Evolutionary conservation across 1,140 invertebrate genomes (phyloP), one percentile per base, ranked within the genome.

Genomic region (Globodera ellingtonae): DNA sequence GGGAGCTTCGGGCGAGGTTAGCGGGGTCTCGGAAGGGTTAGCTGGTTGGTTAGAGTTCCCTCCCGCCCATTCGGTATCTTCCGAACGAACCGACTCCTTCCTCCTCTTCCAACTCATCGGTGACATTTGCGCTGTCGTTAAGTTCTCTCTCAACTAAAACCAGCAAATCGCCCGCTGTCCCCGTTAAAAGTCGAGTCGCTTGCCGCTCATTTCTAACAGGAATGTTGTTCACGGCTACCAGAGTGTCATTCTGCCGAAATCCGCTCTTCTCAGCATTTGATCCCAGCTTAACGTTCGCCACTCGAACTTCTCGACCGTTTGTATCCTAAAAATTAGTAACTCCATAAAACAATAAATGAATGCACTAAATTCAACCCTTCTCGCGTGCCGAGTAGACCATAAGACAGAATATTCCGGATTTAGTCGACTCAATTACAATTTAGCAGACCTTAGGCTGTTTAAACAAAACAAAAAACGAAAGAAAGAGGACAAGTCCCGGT

Each of bases 161-260:
- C 35, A 83, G 75, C 59, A 87, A 73, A 79, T 87, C 86, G 18
- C 87, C 85, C 21, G 79, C 62, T 13, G 87, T 86, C 13, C 83
- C 80, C 70, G 72, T 80, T 21, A 88, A 77, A 48, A 87, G 80
- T 46, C 83, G 82, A 35, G 70, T 84, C 15, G 86, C 86, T 75
- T 87, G 86, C 46, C 84, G 69, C 75, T 88, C 86, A 65, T 83
- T 86, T 75, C 87, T 59, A 56, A 87, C 81, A 6, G 86, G 82
- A 18, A 88, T 83, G 75, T 87, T 87, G 65, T 87, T 87, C 18
- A 87, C 82, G 13, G 86, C 87, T 15, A 87, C 69, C 7, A 87
- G 62, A 15, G 81, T 78, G 75, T 87, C 86, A 65, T 82, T 81
- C 81, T 62, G 73, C 75, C 84, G 88, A 21, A 87, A 86, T 18